Evolutionary conservation across 2,888 invertebrate genomes (phyloP), one percentile per base, ranked within the genome.

Genomic region (Drosophila vallismaia): DNA sequence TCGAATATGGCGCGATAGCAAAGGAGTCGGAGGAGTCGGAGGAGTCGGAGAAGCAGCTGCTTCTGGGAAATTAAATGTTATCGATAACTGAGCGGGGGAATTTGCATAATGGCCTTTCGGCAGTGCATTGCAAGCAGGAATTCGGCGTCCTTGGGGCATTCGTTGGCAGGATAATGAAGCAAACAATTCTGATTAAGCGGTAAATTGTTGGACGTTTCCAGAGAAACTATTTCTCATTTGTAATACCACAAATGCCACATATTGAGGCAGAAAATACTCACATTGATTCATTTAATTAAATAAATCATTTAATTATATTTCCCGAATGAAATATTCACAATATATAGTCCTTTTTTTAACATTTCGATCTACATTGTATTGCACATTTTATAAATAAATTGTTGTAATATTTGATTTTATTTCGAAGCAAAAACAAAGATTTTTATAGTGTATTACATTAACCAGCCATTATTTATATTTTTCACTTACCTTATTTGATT

Each of bases 1-100:
- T 76, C 77, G 84, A 79, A 84, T 72, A 79, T 79, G 81, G 72
- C 79, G 77, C 74, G 84, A 74, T 74, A 67, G 2, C 40, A 63
- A 4, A 10, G 33, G 33, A 33, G 10, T 1, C 9, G 31, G 31
- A 31, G 31, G 9, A 33, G 33, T 46, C n/a, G 49, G 14, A 19
- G 51, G 36, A 58, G 55, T n/a, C 66, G 48, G 53, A 24, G 28
- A 44, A 44, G 55, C 71, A 53, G 36, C 44, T 54, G 64, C 42
- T 44, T 48, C 54, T 58, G 46, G 38, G 40, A 51, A 49, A 70
- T 46, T 70, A 75, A 78, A 76, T 73, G 67, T 24, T 70, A 62
- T 73, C 77, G 78, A 81, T 79, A 79, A 71, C 58, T 36, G 24
- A 58, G 50, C 53, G 28, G 46, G 75, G 66, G 68, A 75, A 58